Percentiles rank a stretch among this genome's conserved stretches.
Conservation (phyloP, 2,888 invertebrate species). For the Autographa gamma region DNA sequence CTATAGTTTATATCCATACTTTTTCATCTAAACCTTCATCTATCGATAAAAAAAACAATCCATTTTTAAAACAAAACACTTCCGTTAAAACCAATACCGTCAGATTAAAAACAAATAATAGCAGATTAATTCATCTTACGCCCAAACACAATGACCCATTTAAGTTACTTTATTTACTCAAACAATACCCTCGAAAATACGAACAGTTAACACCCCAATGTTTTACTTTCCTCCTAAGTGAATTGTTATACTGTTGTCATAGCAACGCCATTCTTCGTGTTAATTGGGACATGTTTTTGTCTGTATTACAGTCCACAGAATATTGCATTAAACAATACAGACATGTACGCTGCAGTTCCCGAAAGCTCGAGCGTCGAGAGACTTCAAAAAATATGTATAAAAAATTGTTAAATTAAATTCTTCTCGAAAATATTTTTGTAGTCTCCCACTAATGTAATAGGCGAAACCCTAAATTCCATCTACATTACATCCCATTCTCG, state of each 20-base stretch:
- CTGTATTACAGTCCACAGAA: neutral
- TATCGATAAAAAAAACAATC: too few relatives aligned
- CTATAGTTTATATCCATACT: too few relatives aligned
- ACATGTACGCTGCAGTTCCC: neutral
- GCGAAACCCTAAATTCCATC: constrained; percentile 8
- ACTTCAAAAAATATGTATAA: neutral
- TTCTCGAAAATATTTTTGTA: constrained; percentile 4
- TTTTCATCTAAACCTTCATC: too few relatives aligned
- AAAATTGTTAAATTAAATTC: neutral
- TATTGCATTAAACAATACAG: neutral
- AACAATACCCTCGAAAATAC: neutral
- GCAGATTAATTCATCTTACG: neutral
- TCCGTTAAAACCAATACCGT: neutral
- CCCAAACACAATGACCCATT: constrained; percentile 2
- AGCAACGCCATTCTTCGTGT: constrained; percentile 1
- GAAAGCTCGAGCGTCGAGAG: neutral
- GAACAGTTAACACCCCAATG: constrained; percentile 4
- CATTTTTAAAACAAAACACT: neutral
- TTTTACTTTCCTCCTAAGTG: constrained; percentile 5
- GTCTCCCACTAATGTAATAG: constrained; percentile 13
- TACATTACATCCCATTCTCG: constrained; percentile 6
- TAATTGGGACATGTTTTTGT: constrained; percentile 5
- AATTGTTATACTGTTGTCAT: constrained; percentile 4
- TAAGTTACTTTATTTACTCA: constrained; percentile 2
- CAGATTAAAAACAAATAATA: neutral